Base-by-base conservation (phyloP, 2,888 invertebrate genomes). In the Lagria hirta region DNA sequence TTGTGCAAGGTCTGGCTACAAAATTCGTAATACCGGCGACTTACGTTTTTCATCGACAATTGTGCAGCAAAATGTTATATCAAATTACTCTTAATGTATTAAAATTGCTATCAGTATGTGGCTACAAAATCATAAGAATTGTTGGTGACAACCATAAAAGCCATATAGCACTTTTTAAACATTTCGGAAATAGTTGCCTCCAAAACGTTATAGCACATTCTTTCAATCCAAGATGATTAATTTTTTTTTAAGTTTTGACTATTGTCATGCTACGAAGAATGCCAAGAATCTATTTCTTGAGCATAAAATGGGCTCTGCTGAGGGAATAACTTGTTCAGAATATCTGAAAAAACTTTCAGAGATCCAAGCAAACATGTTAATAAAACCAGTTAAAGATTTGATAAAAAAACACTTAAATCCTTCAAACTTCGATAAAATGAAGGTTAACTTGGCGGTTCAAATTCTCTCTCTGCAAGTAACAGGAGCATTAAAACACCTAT, bases 371-470 rank as follows among this genome's bases (percentile, higher is more conserved):
- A n/a, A 21, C n/a, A 8, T 21, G 10, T 2, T 21, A 21, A 21
- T 21, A 21, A 21, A 21, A 10, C 21, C 21, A 21, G 21, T 21
- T 21, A 21, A 10, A 21, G n/a, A 3, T 21, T 21, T 21, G 21
- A 3, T 10, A 21, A 21, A 4, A 21, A 21, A 21, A 21, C 4
- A 21, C 10, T 21, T 21, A 10, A 8, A 21, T 21, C 21, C 21
- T 21, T 21, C 21, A 21, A 21, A 21, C 10, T 21, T 21, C n/a
- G 21, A 21, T n/a, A 21, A 21, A 21, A 21, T 21, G 21, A 21
- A 21, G 21, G 21, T 21, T 3, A n/a, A 21, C 10, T 21, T 21
- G 21, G 21, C 21, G 21, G 21, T 21, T 3, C 21, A 21, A 18
- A 21, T 21, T 21, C 10, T 21, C 10, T 21, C 21, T 10, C 21